Base-by-base conservation (phyloP, 2,113 vertebrate genomes). In the Ictalurus punctatus region DNA sequence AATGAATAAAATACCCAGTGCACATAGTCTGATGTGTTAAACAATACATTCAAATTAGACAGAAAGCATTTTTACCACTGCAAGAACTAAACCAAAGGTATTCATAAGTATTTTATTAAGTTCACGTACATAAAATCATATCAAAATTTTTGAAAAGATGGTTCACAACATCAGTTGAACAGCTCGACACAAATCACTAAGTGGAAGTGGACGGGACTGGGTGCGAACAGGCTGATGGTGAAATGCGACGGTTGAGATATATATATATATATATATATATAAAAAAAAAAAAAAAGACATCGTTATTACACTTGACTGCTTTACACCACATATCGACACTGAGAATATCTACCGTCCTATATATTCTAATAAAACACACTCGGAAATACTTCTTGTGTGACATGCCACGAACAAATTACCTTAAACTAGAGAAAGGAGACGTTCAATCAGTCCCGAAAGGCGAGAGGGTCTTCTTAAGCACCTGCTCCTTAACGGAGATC, bases 41-140 rank as follows among this genome's bases (percentile, higher is more conserved):
- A 83, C 19, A 73, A 86, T 40, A 12, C 3, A 12, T 76, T 40
- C 0, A 30, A 48, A 79, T 27, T 19, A 56, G 6, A 56, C 12
- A 21, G 6, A 76, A 78, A 82, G 30, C 63, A 2, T 65, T 44
- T 82, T 37, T 27, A 37, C 16, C 34, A 78, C 25, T 59, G 81
- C 10, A 67, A 93, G 71, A 85, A 86, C 56, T 90, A 92, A 83
- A 88, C 54, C 73, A 48, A 48, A 88, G 74, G 23, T 58, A 73
- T 84, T 69, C 86, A 90, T 90, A 71, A 92, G 89, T 90, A 58
- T 94, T 96, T 96, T 96, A 96, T 96, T 96, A 94, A 94, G 93
- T 93, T 89, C 95, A 96, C 94, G 92, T 96, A 96, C 96, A 96
- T 94, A 95, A 96, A 96, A 96, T 96, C 71, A 96, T 96, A 95